Conservation (phyloP, 2,888 invertebrate species). For the Caenorhabditis sp. region DNA sequence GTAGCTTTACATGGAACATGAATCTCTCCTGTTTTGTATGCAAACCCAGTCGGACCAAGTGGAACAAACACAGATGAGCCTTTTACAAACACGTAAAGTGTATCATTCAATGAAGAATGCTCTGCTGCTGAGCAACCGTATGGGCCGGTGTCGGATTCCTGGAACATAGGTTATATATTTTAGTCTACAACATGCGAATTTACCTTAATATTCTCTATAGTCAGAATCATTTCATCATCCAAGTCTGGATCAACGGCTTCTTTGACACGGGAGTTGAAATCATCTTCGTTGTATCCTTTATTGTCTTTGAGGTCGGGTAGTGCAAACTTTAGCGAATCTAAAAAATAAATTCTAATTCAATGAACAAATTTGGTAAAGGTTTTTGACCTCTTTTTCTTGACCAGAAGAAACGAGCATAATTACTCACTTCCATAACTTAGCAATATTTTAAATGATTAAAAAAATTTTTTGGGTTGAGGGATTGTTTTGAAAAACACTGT, state of each 20-base stretch:
- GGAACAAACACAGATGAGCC: constrained; percentile 25
- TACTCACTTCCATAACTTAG: no score
- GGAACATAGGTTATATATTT: neutral
- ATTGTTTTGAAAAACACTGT: no score
- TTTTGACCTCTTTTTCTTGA: no score
- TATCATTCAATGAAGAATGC: constrained; percentile 31
- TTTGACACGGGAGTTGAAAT: constrained; percentile 10
- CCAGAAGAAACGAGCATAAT: no score
- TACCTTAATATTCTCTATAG: constrained; percentile 15
- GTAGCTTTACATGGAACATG: constrained; percentile 42
- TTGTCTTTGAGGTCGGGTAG: constrained; percentile 20
- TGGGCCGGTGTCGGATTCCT: constrained; percentile 38
- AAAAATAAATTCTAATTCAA: no score
- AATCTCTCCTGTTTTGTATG: constrained; percentile 22
- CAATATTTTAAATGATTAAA: no score
- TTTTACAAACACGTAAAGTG: constrained; percentile 43
- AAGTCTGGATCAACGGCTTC: constrained; percentile 9
- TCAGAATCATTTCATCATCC: constrained; percentile 13
- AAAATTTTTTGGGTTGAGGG: no score
- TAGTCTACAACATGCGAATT: neutral
- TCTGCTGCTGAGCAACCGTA: constrained; percentile 33
- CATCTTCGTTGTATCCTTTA: constrained; percentile 5
- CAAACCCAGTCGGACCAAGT: constrained; percentile 8
- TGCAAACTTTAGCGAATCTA: constrained; percentile 14
- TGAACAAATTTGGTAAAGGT: no score